Percentiles rank a stretch among this genome's conserved stretches.
Conservation (phyloP, 2,113 vertebrate species). For the Craseonycteris thonglongyai region DNA sequence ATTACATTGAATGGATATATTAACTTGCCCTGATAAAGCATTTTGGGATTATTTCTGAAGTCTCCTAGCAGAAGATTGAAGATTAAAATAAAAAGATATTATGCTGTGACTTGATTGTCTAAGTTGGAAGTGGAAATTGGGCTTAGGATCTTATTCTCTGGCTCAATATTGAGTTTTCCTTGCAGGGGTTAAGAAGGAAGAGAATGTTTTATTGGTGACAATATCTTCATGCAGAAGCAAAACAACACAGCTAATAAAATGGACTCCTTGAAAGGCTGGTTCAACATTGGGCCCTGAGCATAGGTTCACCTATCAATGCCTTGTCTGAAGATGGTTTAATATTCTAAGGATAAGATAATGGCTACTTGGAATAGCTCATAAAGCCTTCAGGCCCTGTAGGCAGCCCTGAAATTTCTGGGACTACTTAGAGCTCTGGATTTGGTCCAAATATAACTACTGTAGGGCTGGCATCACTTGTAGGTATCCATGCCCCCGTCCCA, state of each 20-base stretch:
- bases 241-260: not conserved
- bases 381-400: not conserved
- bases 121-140: not conserved
- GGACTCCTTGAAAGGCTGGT: not conserved
- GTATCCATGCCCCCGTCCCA: not conserved
- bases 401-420: not conserved
- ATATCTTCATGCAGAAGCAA: not conserved
- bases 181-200: not conserved
- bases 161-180: not conserved
- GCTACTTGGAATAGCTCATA: not conserved
- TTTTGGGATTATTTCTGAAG: not conserved
- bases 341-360: not conserved
- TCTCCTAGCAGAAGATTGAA: not conserved
- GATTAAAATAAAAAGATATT: not conserved
- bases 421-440: not conserved
- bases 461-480: not conserved
- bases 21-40: not conserved
- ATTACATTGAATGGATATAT: not conserved
- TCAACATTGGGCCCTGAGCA: not conserved
- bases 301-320: not conserved
- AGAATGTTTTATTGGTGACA: not conserved
- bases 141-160: not conserved
- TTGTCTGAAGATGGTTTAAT: not conserved
- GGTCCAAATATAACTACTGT: not conserved
- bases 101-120: not conserved